Evolutionary conservation across 2,888 invertebrate species (phyloP), one percentile per base, ranked within the genome.

Genomic region (Blomia tropicalis): DNA sequence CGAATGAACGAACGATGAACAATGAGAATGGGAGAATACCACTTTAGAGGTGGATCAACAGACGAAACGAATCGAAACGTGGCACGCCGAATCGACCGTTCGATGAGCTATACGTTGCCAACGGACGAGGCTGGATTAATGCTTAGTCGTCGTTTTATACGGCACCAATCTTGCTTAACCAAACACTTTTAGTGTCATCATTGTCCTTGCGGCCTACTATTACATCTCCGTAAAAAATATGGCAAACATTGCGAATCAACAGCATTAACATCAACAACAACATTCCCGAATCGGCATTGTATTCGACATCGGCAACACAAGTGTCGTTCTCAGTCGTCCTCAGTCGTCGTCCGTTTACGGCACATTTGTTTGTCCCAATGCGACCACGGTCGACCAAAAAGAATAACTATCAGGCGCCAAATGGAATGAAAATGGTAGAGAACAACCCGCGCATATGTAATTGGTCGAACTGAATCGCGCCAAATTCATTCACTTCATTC

Each of bases 391-490:
- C 51, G 41, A 22, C 22, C 22, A 47, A 14, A 47, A 7, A 14
- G 51, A 47, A n/a, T 7, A 7, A 47, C 36, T 7, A 7, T 17
- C 7, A 27, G 51, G 51, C 51, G 51, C 51, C 51, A 47, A 47
- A 47, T 47, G 51, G 51, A 47, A n/a, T n/a, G n/a, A n/a, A 47
- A 56, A 56, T 56, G 25, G 23, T 56, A 14, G 56, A 29, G 25
- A 23, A 56, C 56, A 36, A 56, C 25, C 56, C 56, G 56, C 56
- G 56, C 56, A 56, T 56, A 56, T 56, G 56, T 56, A 56, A 56
- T 56, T 56, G 51, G 51, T n/a, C 51, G 22, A 27, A 27, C 51
- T 22, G 14, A 19, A 7, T 47, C 7, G 11, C 22, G 51, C 36
- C 7, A 19, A 7, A 47, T 22, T 47, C n/a, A n/a, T n/a, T n/a